phyloP scores from a whole-genome alignment of 2,113 vertebrate genomes.

The Protomyctophum bolini region DNA sequence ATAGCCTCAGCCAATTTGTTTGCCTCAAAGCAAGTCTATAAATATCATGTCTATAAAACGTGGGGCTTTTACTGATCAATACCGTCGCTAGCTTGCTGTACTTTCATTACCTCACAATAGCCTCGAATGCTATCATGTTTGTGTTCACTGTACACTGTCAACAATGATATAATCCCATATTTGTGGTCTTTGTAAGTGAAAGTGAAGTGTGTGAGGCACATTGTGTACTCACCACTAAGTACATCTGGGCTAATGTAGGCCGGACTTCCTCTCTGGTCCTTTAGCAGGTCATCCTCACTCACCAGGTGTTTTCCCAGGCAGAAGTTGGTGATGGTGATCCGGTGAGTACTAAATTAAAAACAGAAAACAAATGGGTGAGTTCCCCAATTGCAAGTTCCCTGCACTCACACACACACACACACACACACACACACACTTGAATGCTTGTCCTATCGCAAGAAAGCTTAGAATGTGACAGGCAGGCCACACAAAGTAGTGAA shows the following conservation, averaged over 20 bases:
- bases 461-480: constrained; percentile 13
- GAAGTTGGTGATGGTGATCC: constrained; percentile 99
- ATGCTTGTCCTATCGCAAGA: background rate
- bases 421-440: constrained; percentile 23
- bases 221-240: constrained; percentile 86
- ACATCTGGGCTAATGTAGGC: constrained; percentile 99
- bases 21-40: no score
- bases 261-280: constrained; percentile 98
- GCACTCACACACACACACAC: background rate
- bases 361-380: background rate
- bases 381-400: no score
- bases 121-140: no score
- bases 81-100: no score
- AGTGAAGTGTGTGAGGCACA: background rate
- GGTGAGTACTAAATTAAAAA: constrained; percentile 84
- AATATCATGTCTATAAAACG: no score
- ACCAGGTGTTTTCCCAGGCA: constrained; percentile 98
- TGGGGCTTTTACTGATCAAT: no score
- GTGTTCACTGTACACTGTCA: no score
- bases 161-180: background rate
- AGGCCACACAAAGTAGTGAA: constrained; percentile 2
- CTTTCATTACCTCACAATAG: no score
- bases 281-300: constrained; percentile 96
- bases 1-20: no score
- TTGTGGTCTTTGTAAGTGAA: background rate